Conservation (phyloP, 2,113 vertebrate species). For the Hemibagrus wyckioides region DNA sequence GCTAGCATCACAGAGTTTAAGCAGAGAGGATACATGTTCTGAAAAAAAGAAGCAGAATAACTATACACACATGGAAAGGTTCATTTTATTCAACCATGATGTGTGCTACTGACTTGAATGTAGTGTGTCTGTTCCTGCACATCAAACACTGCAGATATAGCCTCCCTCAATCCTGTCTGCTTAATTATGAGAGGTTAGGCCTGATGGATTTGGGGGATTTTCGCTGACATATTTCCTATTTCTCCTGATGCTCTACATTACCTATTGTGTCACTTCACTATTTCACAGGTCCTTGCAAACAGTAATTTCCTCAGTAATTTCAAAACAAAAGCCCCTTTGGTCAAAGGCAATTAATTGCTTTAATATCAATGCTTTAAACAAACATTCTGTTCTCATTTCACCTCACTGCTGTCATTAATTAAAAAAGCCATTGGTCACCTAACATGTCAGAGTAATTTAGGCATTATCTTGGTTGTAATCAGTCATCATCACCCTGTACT, state of each 20-base stretch:
- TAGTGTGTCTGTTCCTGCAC: not conserved
- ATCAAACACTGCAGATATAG: not conserved
- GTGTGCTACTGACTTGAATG: not conserved
- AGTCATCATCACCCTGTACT: not conserved
- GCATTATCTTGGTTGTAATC: not conserved
- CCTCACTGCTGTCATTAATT: not conserved
- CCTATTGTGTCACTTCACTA: not conserved
- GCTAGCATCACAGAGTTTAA: not conserved
- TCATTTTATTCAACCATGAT: not conserved
- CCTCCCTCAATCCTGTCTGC: not conserved
- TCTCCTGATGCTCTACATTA: not conserved
- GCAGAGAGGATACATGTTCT: not conserved
- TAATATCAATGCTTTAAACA: not conserved
- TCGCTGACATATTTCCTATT: not conserved
- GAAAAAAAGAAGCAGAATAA: not conserved
- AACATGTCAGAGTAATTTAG: not conserved
- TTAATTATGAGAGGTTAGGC: slow-evolving; percentile 1
- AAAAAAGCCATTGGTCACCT: not conserved
- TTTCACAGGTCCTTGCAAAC: not conserved
- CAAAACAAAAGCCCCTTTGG: not conserved
- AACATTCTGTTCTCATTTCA: not conserved
- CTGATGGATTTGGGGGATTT: slow-evolving; percentile 9
- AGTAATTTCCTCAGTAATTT: not conserved
- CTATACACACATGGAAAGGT: not conserved
- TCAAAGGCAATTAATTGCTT: not conserved